Evolutionary conservation across 2,113 vertebrate species (phyloP).

Genomic region (Nannobrachium achirus): DNA sequence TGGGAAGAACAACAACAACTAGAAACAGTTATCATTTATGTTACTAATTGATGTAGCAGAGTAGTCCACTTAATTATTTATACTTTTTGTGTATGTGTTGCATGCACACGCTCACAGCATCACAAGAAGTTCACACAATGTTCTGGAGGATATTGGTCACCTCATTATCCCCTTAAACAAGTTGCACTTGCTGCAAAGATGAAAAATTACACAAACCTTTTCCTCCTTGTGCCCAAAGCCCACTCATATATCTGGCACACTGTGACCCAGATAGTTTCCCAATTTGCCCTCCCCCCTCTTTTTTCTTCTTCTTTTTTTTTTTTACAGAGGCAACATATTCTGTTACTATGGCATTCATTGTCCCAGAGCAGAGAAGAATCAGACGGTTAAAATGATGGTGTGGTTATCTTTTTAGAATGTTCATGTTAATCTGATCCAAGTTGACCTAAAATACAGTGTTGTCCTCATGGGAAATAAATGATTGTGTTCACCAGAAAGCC

Average conservation of each 20-base stretch:
- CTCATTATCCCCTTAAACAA: constrained; percentile 30
- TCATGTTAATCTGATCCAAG: constrained; percentile 14
- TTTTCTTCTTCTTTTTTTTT: too few species aligned
- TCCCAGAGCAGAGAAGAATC: constrained; percentile 21
- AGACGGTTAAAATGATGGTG: constrained; percentile 5
- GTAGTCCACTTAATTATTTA: too few species aligned
- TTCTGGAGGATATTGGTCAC: constrained; percentile 23
- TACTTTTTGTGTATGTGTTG: too few species aligned
- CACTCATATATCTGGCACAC: constrained; percentile 24
- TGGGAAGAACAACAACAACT: constrained; percentile 18
- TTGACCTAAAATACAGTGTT: constrained; percentile 11
- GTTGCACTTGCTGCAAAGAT: not conserved
- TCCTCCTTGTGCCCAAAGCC: constrained; percentile 4
- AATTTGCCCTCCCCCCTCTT: too few species aligned
- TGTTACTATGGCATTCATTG: constrained; percentile 25
- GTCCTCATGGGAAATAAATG: not conserved
- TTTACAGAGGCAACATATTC: constrained; percentile 44
- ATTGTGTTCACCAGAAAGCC: not conserved
- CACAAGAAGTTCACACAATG: constrained; percentile 10
- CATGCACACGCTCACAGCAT: too few species aligned
- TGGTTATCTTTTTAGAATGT: constrained; percentile 6
- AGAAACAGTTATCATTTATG: not conserved
- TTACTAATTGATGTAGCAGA: constrained; percentile 17
- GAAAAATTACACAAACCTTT: constrained; percentile 15
- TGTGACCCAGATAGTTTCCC: constrained; percentile 61